phyloP scores from a whole-genome alignment of 2,113 vertebrate genomes.

The Mola mola region DNA sequence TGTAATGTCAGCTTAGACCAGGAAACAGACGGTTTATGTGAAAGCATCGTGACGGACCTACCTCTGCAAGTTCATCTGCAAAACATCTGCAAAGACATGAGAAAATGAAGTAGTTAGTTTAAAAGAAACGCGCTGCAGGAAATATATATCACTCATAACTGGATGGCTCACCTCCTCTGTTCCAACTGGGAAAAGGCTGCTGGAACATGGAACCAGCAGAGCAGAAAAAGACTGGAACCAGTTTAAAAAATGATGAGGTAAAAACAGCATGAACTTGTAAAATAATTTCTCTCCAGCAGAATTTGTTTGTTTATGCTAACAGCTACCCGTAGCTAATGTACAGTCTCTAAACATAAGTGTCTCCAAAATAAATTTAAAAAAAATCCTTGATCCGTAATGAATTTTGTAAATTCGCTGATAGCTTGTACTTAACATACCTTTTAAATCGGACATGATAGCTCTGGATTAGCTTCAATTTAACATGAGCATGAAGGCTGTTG shows the following conservation, averaged over 20 bases:
- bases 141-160: too few relatives aligned
- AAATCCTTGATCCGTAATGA: not conserved
- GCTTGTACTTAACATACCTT: not conserved
- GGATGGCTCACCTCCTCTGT: too few relatives aligned
- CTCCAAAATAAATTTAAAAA: not conserved
- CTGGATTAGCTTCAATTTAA: not conserved
- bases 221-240: too few relatives aligned
- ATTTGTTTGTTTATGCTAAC: not conserved
- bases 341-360: not conserved
- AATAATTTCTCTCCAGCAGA: too few relatives aligned
- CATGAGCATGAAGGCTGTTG: not conserved
- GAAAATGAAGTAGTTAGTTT: not conserved
- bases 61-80: not conserved
- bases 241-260: too few relatives aligned
- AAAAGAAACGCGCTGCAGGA: too few relatives aligned
- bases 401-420: not conserved
- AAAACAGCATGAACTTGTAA: too few relatives aligned
- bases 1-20: too few relatives aligned
- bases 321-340: not conserved
- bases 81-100: not conserved
- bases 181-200: too few relatives aligned
- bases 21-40: not conserved
- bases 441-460: not conserved
- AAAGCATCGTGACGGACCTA: not conserved
- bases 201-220: too few relatives aligned